phyloP scores from a whole-genome alignment of 2,888 invertebrate species.

The Coenonympha arcania region DNA sequence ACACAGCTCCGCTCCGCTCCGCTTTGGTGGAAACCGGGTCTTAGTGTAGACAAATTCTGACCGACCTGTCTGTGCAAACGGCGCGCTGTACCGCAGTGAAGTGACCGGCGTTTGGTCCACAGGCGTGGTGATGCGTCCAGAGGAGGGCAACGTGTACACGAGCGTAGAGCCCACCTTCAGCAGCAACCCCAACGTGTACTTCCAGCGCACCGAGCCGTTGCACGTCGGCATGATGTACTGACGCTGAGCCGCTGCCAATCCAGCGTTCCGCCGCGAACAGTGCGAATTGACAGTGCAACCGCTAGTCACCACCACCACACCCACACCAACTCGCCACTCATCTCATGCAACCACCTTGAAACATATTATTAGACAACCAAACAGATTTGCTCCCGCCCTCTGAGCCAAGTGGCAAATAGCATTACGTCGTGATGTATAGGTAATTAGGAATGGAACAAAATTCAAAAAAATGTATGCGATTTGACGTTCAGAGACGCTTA shows the following conservation, averaged over 20 bases:
- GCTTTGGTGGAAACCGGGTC: too few relatives aligned
- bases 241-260: conserved; percentile 77
- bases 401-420: too few relatives aligned
- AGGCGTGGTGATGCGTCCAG: conserved; percentile 85
- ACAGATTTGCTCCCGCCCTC: too few relatives aligned
- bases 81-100: too few relatives aligned
- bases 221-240: conserved; percentile 95
- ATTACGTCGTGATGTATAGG: too few relatives aligned
- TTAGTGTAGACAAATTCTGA: too few relatives aligned
- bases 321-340: background rate
- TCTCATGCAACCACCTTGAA: background rate
- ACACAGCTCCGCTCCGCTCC: too few relatives aligned
- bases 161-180: conserved; percentile 88
- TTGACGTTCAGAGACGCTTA: too few relatives aligned
- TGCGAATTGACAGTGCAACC: conserved; percentile 65
- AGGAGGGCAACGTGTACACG: conserved; percentile 88
- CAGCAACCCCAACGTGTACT: conserved; percentile 92
- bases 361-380: background rate
- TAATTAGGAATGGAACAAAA: too few relatives aligned
- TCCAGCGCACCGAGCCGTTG: conserved; percentile 84
- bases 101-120: conserved; percentile 34
- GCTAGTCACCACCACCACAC: conserved; percentile 29
- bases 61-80: background rate
- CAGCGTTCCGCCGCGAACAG: conserved; percentile 66
- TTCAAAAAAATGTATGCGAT: too few relatives aligned